Evolutionary conservation across 2,888 invertebrate genomes (phyloP), one percentile per base, ranked within the genome.

Genomic region (Cephus sareptanus): DNA sequence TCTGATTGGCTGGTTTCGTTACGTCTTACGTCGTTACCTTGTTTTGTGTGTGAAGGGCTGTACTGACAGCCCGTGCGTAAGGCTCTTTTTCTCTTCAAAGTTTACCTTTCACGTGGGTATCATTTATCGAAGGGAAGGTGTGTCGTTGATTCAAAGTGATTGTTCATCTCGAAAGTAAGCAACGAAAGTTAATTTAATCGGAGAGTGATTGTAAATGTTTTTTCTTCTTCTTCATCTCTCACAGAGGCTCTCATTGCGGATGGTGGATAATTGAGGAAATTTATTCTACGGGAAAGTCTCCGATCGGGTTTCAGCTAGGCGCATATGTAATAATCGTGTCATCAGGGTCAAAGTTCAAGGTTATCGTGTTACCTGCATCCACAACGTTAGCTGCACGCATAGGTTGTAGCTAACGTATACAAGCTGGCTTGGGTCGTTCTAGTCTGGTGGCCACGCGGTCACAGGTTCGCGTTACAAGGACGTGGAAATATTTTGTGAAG

Each of bases 371-470:
- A 56, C 56, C 56, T 56, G 56, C 56, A 56, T 56, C 56, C 56
- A 56, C 40, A 15, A 40, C 23, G 23, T 56, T 23, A 4, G 23
- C 56, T 56, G 56, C 56, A 56, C 56, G 56, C 56, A 56, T 23
- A 23, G 56, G 23, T 56, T 23, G 23, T 23, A 56, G 23, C 56
- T 23, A 56, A 56, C 6, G 23, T 23, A 9, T 23, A 23, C 23
- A 56, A 40, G 2, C 9, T 15, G 40, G 6, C 4, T 15, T 15
- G 76, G 71, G 76, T 79, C 79, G 80, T 81, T 81, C 81, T 79
- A 80, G 81, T 81, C 81, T 81, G 80, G 79, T 79, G 76, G 70
- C 75, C 77, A 77, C 76, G 77, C 70, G 75, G 35, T 74, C 40
- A 56, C 76, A 77, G 40, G 76, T 77, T 73, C 76, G 69, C 78